Evolutionary conservation across 1,140 invertebrate genomes (phyloP).

Genomic region (Conopomorpha cramerella): DNA sequence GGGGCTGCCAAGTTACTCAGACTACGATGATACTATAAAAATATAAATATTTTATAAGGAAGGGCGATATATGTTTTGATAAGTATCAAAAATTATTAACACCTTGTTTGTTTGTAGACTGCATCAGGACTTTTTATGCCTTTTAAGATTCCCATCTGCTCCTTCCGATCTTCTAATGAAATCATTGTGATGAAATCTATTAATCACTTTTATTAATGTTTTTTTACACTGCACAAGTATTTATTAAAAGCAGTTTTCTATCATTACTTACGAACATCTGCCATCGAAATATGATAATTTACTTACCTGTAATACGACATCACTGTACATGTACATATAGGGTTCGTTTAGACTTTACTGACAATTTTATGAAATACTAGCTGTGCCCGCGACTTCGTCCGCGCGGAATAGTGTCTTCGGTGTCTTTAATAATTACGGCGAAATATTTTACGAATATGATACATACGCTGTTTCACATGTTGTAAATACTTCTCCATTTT

Average conservation of each 20-base stretch:
- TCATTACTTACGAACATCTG: not conserved
- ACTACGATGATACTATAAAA: constrained; percentile 42
- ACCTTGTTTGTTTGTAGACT: constrained; percentile 47
- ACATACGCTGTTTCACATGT: too few species aligned
- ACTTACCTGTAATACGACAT: too few species aligned
- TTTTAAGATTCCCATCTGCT: constrained; percentile 30
- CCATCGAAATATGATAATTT: not conserved
- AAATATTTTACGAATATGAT: too few species aligned
- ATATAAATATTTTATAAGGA: constrained; percentile 54
- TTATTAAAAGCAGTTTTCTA: not conserved
- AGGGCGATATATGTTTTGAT: constrained; percentile 35
- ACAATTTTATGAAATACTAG: too few species aligned
- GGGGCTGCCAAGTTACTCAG: constrained; percentile 47
- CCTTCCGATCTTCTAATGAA: constrained; percentile 27
- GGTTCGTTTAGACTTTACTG: too few species aligned
- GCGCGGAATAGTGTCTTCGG: too few species aligned
- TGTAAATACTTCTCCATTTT: too few species aligned
- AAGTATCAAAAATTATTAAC: constrained; percentile 37
- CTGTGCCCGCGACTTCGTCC: too few species aligned
- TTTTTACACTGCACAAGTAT: not conserved
- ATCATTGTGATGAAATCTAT: not conserved
- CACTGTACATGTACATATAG: too few species aligned
- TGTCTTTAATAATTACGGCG: too few species aligned
- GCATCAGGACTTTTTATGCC: constrained; percentile 15
- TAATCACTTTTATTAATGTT: not conserved